Conservation (phyloP, 1,140 invertebrate species). For the Dendrolimus punctatus region DNA sequence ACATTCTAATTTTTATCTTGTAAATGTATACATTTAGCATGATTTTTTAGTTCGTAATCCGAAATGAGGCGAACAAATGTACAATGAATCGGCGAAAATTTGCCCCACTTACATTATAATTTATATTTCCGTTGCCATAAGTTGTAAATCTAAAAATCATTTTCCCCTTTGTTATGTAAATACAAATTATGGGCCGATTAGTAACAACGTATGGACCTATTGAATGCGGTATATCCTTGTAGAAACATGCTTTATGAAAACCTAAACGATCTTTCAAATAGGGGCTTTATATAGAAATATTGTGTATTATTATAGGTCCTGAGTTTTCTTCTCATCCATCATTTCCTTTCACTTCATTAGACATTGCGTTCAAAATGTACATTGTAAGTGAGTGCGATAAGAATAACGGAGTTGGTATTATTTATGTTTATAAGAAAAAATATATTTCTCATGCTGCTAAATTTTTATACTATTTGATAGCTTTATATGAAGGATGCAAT, state of each 20-base stretch:
- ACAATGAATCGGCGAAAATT: constrained; percentile 45
- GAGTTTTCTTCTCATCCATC: constrained; percentile 40
- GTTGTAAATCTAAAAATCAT: constrained; percentile 6
- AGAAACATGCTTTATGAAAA: constrained; percentile 13
- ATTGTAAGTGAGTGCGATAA: background rate
- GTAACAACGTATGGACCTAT: too few species aligned
- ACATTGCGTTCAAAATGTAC: constrained; percentile 33
- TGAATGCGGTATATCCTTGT: constrained; percentile 2
- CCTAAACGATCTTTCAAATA: too few species aligned
- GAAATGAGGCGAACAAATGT: constrained; percentile 25
- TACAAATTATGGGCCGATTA: background rate
- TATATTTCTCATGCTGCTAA: too few species aligned
- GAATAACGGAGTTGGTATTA: background rate
- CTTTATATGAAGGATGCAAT: too few species aligned
- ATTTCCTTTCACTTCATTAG: constrained; percentile 56
- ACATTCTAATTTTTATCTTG: background rate
- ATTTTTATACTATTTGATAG: too few species aligned
- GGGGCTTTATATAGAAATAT: constrained; percentile 11
- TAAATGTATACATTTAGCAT: constrained; percentile 34
- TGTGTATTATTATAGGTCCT: constrained; percentile 7
- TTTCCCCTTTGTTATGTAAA: constrained; percentile 5
- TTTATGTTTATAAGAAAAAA: background rate
- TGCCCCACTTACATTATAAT: constrained; percentile 39
- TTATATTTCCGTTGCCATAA: constrained; percentile 1
- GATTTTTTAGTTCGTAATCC: constrained; percentile 32